Percentiles rank a stretch among this genome's conserved stretches.
Evolutionary conservation across 2,888 invertebrate genomes (phyloP).

Genomic region (Acanthoscelides obtectus): DNA sequence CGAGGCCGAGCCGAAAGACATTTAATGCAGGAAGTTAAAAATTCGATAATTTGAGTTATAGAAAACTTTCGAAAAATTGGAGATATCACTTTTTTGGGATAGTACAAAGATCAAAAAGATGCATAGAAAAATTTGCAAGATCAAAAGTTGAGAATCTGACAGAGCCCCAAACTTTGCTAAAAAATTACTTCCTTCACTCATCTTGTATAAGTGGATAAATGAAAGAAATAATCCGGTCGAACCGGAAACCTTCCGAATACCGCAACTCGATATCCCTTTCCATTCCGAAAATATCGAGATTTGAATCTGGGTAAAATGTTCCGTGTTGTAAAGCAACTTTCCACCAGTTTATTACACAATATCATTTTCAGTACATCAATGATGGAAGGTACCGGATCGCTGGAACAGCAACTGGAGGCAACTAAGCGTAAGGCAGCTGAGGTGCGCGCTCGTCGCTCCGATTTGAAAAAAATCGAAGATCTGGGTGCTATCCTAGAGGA

Average conservation of each 20-base stretch:
- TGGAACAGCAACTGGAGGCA: slow-evolving; percentile 96
- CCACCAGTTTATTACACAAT: too few species aligned
- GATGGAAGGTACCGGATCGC: slow-evolving; percentile 99
- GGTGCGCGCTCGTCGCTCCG: slow-evolving; percentile 88
- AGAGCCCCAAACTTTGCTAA: not conserved
- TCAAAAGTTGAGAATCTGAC: too few species aligned
- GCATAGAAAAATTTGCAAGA: too few species aligned
- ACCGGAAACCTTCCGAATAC: too few species aligned
- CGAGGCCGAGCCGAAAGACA: too few species aligned
- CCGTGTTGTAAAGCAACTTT: too few species aligned
- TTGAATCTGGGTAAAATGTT: too few species aligned
- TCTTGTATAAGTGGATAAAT: not conserved
- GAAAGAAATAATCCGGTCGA: slow-evolving; percentile 1
- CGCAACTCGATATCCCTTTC: too few species aligned
- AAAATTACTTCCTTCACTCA: not conserved
- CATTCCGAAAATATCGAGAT: too few species aligned
- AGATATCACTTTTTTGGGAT: too few species aligned
- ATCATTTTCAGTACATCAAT: slow-evolving; percentile 80
- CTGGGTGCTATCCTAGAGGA: slow-evolving; percentile 94
- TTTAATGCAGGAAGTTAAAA: not conserved
- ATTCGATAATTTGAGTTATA: not conserved
- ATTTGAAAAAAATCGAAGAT: slow-evolving; percentile 94
- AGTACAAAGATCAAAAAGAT: too few species aligned
- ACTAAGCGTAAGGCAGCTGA: slow-evolving; percentile 92
- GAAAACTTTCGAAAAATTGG: not conserved